Evolutionary conservation across 2,797 vertebrate species (phyloP).

Genomic region (Muraenolepis orangiensis): DNA sequence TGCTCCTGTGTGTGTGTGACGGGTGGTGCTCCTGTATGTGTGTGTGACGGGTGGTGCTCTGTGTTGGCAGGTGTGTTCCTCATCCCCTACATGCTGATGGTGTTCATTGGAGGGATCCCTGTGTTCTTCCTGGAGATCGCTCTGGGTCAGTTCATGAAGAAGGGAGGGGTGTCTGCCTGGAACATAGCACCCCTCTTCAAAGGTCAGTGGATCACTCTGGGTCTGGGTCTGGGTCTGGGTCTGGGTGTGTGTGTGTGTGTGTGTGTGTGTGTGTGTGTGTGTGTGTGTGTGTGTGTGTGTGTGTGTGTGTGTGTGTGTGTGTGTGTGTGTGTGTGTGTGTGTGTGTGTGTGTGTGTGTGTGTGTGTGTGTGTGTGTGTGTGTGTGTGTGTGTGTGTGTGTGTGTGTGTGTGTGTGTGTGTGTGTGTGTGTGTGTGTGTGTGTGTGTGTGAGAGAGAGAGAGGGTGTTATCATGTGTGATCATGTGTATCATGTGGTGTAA

Average conservation of each 20-base stretch:
- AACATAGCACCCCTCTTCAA: slow-evolving; percentile 91
- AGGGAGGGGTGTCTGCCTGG: slow-evolving; percentile 88
- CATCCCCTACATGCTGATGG: slow-evolving; percentile 87
- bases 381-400: not conserved
- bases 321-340: not conserved
- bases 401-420: not conserved
- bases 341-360: not conserved
- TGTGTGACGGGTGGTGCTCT: slow-evolving; percentile 8
- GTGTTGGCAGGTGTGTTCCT: slow-evolving; percentile 82
- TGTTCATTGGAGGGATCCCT: slow-evolving; percentile 87
- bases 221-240: not conserved
- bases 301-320: not conserved
- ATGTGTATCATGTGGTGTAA: too few species aligned
- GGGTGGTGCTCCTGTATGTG: not conserved
- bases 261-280: not conserved
- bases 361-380: not conserved
- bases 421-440: not conserved
- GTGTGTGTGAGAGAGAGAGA: not conserved
- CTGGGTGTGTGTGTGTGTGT: not conserved
- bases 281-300: not conserved
- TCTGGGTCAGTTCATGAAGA: slow-evolving; percentile 92
- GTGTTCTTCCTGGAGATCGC: slow-evolving; percentile 93
- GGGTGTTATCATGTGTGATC: not conserved
- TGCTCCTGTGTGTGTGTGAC: not conserved
- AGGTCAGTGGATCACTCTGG: slow-evolving; percentile 62